Base-by-base conservation (phyloP, 2,113 vertebrate genomes). In the Arizona elegans region DNA sequence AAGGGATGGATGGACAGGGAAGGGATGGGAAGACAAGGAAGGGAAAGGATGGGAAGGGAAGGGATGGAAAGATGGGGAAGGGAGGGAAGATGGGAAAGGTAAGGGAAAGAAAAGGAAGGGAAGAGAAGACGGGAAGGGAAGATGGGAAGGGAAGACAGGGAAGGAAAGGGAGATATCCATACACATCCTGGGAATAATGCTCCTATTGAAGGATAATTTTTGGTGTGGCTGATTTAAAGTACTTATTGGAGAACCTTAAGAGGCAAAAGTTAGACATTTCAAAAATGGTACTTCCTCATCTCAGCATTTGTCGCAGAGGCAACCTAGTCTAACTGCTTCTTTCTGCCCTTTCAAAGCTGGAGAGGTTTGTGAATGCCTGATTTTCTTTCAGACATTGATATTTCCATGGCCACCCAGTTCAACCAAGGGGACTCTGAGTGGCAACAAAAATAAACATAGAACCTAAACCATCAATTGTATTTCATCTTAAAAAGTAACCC, bases 121-220 rank as follows among this genome's bases (percentile, higher is more conserved):
- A 75, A 33, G 0, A 15, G 13, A n/a, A n/a, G 1, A 2, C 0
- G 13, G 11, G 26, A 5, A 13, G 10, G 3, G 13, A n/a, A n/a
- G 1, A 2, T 0, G 13, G 11, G 26, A 5, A 13, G 10, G 3
- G 62, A n/a, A 65, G 62, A 12, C 0, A n/a, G 12, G 53, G 53
- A 10, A 54, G 53, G 3, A 3, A 15, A 54, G 53, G 53, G 53
- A 54, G 62, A n/a, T 5, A 70, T n/a, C 26, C 62, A 29, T 5
- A 10, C 62, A 65, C 4, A n/a, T n/a, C 4, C 5, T 70, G 62
- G 4, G 29, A 70, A n/a, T 29, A 65, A 52, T 8, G 52, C 52
- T 53, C 52, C 0, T 0, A 10, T 53, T 53, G 10, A 53, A 54
- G 12, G 53, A 54, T 10, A 54, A 10, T 54, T 54, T 54, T 54